Base-by-base conservation (phyloP, 37 sponge, comb jelly and placozoan species). In the Lycopodina hypogea region DNA sequence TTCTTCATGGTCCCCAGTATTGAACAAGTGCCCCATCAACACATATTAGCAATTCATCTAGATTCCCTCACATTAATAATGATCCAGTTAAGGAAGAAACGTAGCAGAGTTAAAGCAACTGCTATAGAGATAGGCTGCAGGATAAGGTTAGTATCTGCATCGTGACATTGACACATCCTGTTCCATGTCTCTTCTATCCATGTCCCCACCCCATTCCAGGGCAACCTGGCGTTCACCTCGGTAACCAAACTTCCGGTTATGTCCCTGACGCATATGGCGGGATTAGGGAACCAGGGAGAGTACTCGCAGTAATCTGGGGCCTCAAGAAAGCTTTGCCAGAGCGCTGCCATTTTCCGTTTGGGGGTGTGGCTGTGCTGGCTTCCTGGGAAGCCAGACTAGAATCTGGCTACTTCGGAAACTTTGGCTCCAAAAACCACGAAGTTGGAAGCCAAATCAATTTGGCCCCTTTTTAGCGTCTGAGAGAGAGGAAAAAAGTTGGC, bases 221-320 rank as follows among this genome's bases (percentile, higher is more conserved):
- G 87, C 19, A 74, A 56, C 50, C 87, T 48, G 0, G 21, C 50
- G 19, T 32, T 15, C 14, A 36, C 23, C 59, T 84, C 84, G 15
- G 1, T 48, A 37, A 42, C 17, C 0, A 57, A 60, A 33, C 58
- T 42, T 18, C 12, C 18, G 1, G 38, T 34, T 51, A 84, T 61
- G 34, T 87, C 87, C 61, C 42, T n/a, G 15, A 70, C 22, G 28
- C 72, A 69, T 0, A 69, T 59, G 35, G 81, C 26, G 1, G 87
- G 87, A 42, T 87, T 81, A 41, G 87, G 87, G 37, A 87, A 87
- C 75, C 61, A 57, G 4, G 87, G 87, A 0, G 87, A 87, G 42
- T 75, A 37, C 15, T 81, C 64, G 26, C 40, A 32, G 48, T 84
- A 84, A 60, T 24, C 75, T 0, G 82, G 82, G 8, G 42, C 75